phyloP scores from a whole-genome alignment of 2,113 vertebrate species.

The Cyrtonyx montezumae region DNA sequence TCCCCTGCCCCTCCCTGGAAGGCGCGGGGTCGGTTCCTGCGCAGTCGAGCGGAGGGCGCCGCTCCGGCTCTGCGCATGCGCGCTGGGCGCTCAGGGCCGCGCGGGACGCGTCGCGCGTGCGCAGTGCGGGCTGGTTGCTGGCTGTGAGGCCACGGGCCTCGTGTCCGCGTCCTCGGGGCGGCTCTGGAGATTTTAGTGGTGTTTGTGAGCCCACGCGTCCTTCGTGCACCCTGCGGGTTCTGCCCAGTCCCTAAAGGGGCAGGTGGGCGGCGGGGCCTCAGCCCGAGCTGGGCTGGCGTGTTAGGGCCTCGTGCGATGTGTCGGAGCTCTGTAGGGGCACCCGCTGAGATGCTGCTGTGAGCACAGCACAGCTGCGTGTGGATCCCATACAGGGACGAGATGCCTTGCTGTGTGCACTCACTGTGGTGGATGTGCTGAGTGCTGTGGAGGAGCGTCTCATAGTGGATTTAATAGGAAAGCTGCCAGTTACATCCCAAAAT shows the following conservation, averaged over 20 bases:
- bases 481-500: background rate
- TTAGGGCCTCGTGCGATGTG: background rate
- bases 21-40: background rate
- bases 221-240: background rate
- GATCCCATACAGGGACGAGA: rapidly evolving
- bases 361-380: rapidly evolving
- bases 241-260: rapidly evolving
- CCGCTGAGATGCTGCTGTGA: too few species aligned
- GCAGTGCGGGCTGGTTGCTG: background rate
- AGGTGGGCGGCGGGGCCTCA: rapidly evolving
- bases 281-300: background rate
- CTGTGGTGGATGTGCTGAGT: rapidly evolving
- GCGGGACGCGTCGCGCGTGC: background rate
- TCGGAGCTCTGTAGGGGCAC: too few species aligned
- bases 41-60: rapidly evolving
- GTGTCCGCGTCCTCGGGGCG: too few species aligned
- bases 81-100: too few species aligned
- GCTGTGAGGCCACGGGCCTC: background rate
- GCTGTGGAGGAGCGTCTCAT: rapidly evolving
- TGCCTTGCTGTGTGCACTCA: background rate
- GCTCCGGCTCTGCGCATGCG: background rate
- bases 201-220: rapidly evolving
- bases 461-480: background rate
- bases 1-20: background rate
- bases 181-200: rapidly evolving